Conservation (phyloP, 23 tunicate species). For the Styela clava region DNA sequence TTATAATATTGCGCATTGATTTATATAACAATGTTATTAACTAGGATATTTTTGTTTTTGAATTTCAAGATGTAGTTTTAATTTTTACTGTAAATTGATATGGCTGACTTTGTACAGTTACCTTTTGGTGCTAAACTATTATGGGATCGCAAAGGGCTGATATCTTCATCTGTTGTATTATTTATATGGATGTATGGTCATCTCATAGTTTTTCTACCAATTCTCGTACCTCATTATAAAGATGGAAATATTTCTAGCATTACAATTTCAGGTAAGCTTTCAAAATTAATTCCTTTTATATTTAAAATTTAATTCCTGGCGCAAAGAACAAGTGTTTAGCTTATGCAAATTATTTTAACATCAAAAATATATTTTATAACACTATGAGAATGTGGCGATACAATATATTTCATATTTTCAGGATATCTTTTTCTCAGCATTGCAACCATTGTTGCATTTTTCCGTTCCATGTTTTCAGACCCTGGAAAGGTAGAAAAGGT, state of each 20-base stretch:
- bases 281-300: too few species aligned
- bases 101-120: conserved; percentile 1
- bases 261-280: conserved; percentile 4
- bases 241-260: conserved; percentile 24
- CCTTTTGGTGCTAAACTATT: conserved; percentile 12
- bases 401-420: too few species aligned
- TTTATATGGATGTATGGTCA: conserved; percentile 30
- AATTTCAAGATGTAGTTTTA: background rate
- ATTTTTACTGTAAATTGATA: background rate
- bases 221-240: conserved; percentile 17
- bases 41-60: too few species aligned
- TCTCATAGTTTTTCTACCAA: conserved; percentile 23
- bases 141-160: conserved; percentile 13
- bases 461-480: conserved; percentile 23
- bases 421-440: conserved; percentile 23
- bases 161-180: conserved; percentile 16
- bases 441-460: background rate
- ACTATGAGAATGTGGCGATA: too few species aligned
- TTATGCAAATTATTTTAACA: too few species aligned
- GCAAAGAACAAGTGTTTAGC: too few species aligned
- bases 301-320: too few species aligned
- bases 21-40: too few species aligned
- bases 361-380: too few species aligned
- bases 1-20: too few species aligned
- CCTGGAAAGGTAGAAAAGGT: conserved; percentile 24